phyloP scores from a whole-genome alignment of 2,888 invertebrate genomes.

The Psylliodes chrysocephalus region DNA sequence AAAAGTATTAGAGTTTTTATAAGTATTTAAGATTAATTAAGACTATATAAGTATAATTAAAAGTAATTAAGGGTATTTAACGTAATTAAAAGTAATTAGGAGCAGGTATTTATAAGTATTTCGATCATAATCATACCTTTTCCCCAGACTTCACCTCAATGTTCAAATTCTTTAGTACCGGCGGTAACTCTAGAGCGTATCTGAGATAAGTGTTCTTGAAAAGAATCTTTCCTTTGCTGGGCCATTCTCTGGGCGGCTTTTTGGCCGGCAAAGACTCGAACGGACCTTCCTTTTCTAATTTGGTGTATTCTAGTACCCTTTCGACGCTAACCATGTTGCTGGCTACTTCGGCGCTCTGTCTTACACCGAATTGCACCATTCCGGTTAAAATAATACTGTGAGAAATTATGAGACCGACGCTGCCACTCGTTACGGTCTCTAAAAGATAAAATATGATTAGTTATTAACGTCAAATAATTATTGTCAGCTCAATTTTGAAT shows the following conservation, averaged over 20 bases:
- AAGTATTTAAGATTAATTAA: too few species aligned
- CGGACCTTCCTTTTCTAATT: slow-evolving; percentile 75
- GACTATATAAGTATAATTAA: too few species aligned
- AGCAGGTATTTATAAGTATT: too few species aligned
- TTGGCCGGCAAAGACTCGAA: slow-evolving; percentile 67
- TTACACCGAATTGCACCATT: slow-evolving; percentile 83
- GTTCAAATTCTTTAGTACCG: slow-evolving; percentile 76
- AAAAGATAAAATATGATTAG: background rate
- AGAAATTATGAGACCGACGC: slow-evolving; percentile 79
- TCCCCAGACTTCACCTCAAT: slow-evolving; percentile 72
- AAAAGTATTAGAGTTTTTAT: too few species aligned
- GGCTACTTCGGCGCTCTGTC: slow-evolving; percentile 81
- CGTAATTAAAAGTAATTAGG: too few species aligned
- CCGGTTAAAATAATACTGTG: slow-evolving; percentile 80
- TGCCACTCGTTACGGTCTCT: slow-evolving; percentile 71
- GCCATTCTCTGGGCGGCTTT: slow-evolving; percentile 71
- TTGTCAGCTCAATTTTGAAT: background rate
- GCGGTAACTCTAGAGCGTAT: slow-evolving; percentile 71
- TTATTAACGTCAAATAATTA: too few species aligned
- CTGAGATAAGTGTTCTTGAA: slow-evolving; percentile 73
- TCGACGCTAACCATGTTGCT: slow-evolving; percentile 86
- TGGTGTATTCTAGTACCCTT: slow-evolving; percentile 81
- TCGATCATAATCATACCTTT: slow-evolving; percentile 71
- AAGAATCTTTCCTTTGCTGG: slow-evolving; percentile 69
- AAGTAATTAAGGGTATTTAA: too few species aligned